Evolutionary conservation across 2,113 vertebrate species (phyloP).

Genomic region (Lampris megalopsis): DNA sequence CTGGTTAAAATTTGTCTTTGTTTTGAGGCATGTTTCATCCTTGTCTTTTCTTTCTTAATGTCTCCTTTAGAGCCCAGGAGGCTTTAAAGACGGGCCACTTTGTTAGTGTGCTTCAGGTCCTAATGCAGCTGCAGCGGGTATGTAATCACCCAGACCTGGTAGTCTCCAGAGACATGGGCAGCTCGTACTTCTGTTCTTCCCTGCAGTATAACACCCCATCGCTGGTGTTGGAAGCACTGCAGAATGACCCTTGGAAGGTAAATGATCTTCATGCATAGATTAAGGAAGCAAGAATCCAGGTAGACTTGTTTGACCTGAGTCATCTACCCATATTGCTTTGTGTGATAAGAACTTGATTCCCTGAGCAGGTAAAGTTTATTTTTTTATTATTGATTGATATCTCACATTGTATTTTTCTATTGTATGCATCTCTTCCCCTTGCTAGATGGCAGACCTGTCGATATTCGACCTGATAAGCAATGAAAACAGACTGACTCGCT

Average conservation of each 20-base stretch:
- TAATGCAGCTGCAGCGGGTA: constrained; percentile 92
- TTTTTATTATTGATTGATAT: too few species aligned
- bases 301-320: too few species aligned
- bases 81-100: constrained; percentile 93
- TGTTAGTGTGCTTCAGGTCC: constrained; percentile 91
- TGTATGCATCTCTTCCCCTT: constrained; percentile 4
- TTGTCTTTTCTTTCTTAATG: constrained; percentile 16
- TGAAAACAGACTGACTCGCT: constrained; percentile 88
- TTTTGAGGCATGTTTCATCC: not conserved
- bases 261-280: not conserved
- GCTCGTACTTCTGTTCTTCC: constrained; percentile 83
- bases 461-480: constrained; percentile 90
- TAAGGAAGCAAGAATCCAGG: too few species aligned
- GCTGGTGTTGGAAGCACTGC: constrained; percentile 85
- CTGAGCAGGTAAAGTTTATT: too few species aligned
- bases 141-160: constrained; percentile 94
- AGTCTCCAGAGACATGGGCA: constrained; percentile 82
- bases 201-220: constrained; percentile 86
- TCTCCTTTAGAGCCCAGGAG: constrained; percentile 86
- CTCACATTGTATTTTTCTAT: not conserved
- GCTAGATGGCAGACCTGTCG: constrained; percentile 85
- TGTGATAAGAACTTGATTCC: too few species aligned
- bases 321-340: too few species aligned
- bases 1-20: not conserved
- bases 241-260: constrained; percentile 86